A percentile compares a stretch with the other conserved stretches of the same genome.
Evolutionary conservation across 2,113 vertebrate species (phyloP).

Genomic region (Callionymus lyra): DNA sequence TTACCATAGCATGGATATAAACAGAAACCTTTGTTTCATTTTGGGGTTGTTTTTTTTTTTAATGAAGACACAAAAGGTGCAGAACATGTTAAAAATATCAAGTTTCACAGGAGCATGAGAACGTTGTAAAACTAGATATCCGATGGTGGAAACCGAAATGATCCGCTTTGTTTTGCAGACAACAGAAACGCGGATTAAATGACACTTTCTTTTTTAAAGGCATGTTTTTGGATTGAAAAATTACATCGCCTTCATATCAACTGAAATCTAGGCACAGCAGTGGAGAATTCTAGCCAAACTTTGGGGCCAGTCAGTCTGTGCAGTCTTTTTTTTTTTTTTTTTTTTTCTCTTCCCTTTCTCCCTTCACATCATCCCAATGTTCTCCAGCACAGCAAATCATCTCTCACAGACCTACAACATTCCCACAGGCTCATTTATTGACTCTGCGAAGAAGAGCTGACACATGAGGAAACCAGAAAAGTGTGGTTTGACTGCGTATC

Average conservation of each 20-base stretch:
- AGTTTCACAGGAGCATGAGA: constrained; percentile 22
- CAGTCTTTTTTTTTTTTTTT: constrained; percentile 25
- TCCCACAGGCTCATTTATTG: constrained; percentile 48
- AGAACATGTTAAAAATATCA: constrained; percentile 35
- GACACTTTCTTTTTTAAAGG: no score
- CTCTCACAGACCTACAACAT: constrained; percentile 38
- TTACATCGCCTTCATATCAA: no score
- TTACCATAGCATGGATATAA: constrained; percentile 39
- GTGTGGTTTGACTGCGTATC: constrained; percentile 21
- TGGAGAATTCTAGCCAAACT: constrained; percentile 41
- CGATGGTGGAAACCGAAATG: constrained; percentile 12
- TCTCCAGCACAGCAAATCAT: constrained; percentile 49
- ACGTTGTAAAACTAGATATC: constrained; percentile 27
- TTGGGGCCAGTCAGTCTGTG: constrained; percentile 57
- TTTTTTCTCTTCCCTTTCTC: no score
- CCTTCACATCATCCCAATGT: no score
- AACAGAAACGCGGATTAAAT: no score
- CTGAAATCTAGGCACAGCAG: constrained; percentile 10
- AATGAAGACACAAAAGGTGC: constrained; percentile 5
- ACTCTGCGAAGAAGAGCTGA: constrained; percentile 45
- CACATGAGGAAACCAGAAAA: constrained; percentile 42
- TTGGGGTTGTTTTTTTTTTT: background rate
- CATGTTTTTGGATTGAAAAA: no score
- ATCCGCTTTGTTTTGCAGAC: constrained; percentile 11
- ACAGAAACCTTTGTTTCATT: constrained; percentile 49